Evolutionary conservation across 2,113 vertebrate genomes (phyloP), one percentile per base, ranked within the genome.

Genomic region (Dendropsophus ebraccatus): DNA sequence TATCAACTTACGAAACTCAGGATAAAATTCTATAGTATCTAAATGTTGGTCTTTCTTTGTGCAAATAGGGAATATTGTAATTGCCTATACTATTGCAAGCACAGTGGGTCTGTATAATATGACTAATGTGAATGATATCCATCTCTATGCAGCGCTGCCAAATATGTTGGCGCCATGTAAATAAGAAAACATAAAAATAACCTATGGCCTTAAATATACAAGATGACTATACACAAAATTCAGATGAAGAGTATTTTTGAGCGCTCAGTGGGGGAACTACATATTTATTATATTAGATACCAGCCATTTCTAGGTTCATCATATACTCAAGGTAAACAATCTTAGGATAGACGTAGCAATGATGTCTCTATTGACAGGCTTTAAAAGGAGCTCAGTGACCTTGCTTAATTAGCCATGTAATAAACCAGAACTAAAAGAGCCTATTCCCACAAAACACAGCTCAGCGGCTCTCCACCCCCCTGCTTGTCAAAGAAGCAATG

Each of bases 401-500:
- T 91, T 90, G 91, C 89, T 91, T 94, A 93, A 93, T 92, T 93
- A 94, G 92, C 92, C 93, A 90, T 91, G 89, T 92, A 95, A 94
- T 91, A 91, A 93, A 91, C 84, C 93, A 91, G 92, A 91, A 89
- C 90, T 88, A 87, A 93, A 93, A 93, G 89, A 90, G 70, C 91
- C 85, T 87, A 89, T 92, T 93, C 92, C 92, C 91, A 93, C 89
- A 91, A 88, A 93, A 91, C 88, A 54, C 65, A 80, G 89, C 91
- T 79, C 91, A 91, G 89, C 88, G 84, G 79, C 89, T 88, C 89
- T 92, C 91, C 87, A 88, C 88, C 88, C 89, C 88, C 91, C 8
- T 41, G 16, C 83, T 65, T 79, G 76, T 86, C 88, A 85, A 87
- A 87, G 90, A 87, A 83, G 80, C 87, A 89, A 90, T 91, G 91